phyloP scores from a whole-genome alignment of 2,113 vertebrate species.

The Grus americana region DNA sequence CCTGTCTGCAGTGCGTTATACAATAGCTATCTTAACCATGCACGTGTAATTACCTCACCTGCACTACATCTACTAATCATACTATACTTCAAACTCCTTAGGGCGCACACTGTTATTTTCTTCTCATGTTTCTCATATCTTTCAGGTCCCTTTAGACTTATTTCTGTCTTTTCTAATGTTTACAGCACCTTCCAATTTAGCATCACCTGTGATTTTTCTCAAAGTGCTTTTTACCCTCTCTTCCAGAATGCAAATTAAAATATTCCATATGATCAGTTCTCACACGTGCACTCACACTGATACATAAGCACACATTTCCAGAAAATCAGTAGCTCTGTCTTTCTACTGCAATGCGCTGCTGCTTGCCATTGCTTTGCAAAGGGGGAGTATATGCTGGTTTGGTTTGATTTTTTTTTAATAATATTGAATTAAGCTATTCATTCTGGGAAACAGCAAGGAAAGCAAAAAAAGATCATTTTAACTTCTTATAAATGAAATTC shows the following conservation, averaged over 20 bases:
- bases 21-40: not conserved
- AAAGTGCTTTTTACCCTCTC: not conserved
- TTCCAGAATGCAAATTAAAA: not conserved
- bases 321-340: not conserved
- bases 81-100: not conserved
- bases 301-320: not conserved
- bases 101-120: not conserved
- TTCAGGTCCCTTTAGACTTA: not conserved
- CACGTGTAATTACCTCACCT: conserved; percentile 20
- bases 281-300: not conserved
- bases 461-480: not conserved
- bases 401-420: not conserved
- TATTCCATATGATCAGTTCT: not conserved
- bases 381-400: not conserved
- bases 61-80: not conserved
- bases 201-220: conserved; percentile 4
- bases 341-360: not conserved
- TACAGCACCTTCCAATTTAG: not conserved
- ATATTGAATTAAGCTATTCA: not conserved
- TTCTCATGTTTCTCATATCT: not conserved
- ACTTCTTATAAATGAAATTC: not conserved
- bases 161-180: not conserved
- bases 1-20: not conserved
- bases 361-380: not conserved
- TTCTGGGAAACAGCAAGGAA: not conserved